Evolutionary conservation across 2,113 vertebrate genomes (phyloP).

Genomic region (Danionella cerebrum): DNA sequence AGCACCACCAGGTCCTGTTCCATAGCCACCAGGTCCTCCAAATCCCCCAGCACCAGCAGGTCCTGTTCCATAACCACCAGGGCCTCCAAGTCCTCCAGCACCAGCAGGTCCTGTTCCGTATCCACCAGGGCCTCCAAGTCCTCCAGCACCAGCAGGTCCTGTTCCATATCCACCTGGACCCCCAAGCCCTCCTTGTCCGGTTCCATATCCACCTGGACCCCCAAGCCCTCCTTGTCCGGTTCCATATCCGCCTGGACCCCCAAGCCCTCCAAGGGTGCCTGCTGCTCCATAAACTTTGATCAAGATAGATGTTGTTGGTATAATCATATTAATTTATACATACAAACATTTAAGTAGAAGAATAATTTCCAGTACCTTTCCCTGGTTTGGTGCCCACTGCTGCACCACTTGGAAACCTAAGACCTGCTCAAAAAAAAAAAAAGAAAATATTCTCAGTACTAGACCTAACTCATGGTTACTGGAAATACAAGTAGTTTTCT

Average conservation of each 20-base stretch:
- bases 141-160: too few relatives aligned
- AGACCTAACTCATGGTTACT: too few relatives aligned
- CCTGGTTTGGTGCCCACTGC: conserved; percentile 55
- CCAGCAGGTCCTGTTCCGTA: conserved; percentile 41
- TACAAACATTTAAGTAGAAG: not conserved
- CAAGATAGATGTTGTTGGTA: not conserved
- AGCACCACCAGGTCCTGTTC: conserved; percentile 39
- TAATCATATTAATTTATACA: not conserved
- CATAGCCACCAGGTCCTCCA: conserved; percentile 43
- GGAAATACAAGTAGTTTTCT: too few relatives aligned
- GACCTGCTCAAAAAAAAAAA: conserved; percentile 48
- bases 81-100: conserved; percentile 40
- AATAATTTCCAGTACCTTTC: conserved; percentile 47
- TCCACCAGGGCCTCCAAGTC: conserved; percentile 41
- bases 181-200: too few relatives aligned
- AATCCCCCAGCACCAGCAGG: conserved; percentile 40
- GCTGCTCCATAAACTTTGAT: conserved; percentile 23
- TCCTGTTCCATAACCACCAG: conserved; percentile 43
- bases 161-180: conserved; percentile 7
- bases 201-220: conserved; percentile 7
- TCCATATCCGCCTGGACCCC: conserved; percentile 42
- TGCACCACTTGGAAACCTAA: conserved; percentile 57
- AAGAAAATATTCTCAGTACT: too few relatives aligned
- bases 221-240: conserved; percentile 45
- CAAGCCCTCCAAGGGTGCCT: conserved; percentile 22